Conservation (phyloP, 2,113 vertebrate genomes). For the Nannobrachium achirus region DNA sequence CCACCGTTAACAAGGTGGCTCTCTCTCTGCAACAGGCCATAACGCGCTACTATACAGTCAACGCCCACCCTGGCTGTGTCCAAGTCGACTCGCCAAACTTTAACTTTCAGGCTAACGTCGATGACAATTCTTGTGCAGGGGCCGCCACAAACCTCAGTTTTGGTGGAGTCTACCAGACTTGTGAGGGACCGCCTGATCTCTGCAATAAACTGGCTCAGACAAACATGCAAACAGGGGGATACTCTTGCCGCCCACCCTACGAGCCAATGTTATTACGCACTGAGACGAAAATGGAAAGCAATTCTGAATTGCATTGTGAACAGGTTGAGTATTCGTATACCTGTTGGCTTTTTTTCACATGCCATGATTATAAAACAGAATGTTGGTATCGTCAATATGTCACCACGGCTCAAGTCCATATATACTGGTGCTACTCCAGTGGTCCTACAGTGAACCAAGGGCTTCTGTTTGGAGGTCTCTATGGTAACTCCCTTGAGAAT, state of each 20-base stretch:
- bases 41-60: slow-evolving; percentile 84
- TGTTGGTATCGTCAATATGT: slow-evolving; percentile 82
- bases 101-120: too few relatives aligned
- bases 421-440: slow-evolving; percentile 83
- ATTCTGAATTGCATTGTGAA: slow-evolving; percentile 77
- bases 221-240: slow-evolving; percentile 82
- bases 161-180: slow-evolving; percentile 87
- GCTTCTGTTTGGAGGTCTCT: slow-evolving; percentile 90
- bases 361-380: too few relatives aligned
- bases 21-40: slow-evolving; percentile 74
- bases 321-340: slow-evolving; percentile 2
- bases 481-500: slow-evolving; percentile 77
- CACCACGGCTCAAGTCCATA: slow-evolving; percentile 74
- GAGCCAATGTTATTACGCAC: slow-evolving; percentile 67
- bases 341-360: slow-evolving; percentile 82
- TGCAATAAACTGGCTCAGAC: slow-evolving; percentile 82
- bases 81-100: slow-evolving; percentile 82
- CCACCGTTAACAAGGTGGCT: slow-evolving; percentile 81
- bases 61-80: slow-evolving; percentile 87
- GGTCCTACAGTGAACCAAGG: slow-evolving; percentile 67
- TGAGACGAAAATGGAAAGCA: slow-evolving; percentile 82
- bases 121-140: slow-evolving; percentile 84
- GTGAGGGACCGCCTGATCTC: slow-evolving; percentile 61
- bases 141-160: slow-evolving; percentile 86
- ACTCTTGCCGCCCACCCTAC: slow-evolving; percentile 82